Conservation (phyloP, 2,113 vertebrate genomes). For the Tragelaphus strepsiceros region DNA sequence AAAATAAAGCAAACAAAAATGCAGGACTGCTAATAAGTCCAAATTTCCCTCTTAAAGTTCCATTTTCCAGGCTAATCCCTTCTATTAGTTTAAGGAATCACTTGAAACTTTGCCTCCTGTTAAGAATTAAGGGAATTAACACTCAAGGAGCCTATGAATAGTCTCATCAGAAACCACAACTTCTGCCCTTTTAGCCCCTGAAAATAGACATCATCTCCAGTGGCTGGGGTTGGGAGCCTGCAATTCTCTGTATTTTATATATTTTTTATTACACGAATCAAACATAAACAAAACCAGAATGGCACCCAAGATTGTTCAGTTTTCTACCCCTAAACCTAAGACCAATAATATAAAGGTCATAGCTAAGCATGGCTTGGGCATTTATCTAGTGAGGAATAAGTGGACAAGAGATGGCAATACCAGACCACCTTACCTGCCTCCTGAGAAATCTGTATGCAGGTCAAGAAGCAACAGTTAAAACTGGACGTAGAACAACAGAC, state of each 20-base stretch:
- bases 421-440: not conserved
- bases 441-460: not conserved
- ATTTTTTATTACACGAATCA: not conserved
- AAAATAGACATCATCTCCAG: not conserved
- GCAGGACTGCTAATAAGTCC: not conserved
- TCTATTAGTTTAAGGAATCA: not conserved
- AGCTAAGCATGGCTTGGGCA: not conserved
- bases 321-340: not conserved
- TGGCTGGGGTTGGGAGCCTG: not conserved
- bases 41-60: not conserved
- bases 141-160: not conserved
- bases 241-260: not conserved
- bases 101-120: not conserved
- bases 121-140: not conserved
- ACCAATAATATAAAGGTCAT: not conserved
- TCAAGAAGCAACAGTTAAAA: not conserved
- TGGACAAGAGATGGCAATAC: not conserved
- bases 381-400: not conserved
- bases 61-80: not conserved
- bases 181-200: not conserved
- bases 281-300: not conserved
- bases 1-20: not conserved
- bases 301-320: not conserved
- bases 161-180: not conserved
- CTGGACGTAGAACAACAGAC: not conserved